phyloP scores from a whole-genome alignment of 2,888 invertebrate species.

The Colostygia pectinataria region DNA sequence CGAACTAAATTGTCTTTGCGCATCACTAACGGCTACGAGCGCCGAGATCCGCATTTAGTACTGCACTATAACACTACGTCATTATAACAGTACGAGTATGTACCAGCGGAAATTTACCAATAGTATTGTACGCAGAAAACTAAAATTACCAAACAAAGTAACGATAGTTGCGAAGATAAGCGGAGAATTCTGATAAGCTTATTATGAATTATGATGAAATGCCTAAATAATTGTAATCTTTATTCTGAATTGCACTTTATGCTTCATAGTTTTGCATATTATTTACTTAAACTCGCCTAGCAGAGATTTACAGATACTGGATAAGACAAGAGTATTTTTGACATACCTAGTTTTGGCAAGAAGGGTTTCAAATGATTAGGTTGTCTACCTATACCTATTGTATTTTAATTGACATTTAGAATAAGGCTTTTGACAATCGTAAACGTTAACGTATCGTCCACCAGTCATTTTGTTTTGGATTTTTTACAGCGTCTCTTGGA shows the following conservation, averaged over 20 bases:
- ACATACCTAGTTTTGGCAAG: too few relatives aligned
- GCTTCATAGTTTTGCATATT: conserved; percentile 51
- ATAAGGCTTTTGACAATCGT: too few relatives aligned
- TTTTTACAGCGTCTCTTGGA: too few relatives aligned
- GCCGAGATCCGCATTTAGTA: too few relatives aligned
- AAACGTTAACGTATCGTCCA: too few relatives aligned
- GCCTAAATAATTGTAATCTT: conserved; percentile 53
- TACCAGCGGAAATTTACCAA: conserved; percentile 23
- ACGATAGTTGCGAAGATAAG: conserved; percentile 29
- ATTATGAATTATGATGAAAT: conserved; percentile 48
- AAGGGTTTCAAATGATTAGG: too few relatives aligned
- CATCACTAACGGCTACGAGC: too few relatives aligned
- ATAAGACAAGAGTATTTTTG: conserved; percentile 7
- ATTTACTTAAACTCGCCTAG: conserved; percentile 26
- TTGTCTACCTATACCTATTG: too few relatives aligned
- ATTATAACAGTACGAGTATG: not conserved
- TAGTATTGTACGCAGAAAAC: conserved; percentile 36
- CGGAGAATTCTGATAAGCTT: conserved; percentile 39
- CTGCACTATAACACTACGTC: too few relatives aligned
- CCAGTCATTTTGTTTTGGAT: too few relatives aligned
- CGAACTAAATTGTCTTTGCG: too few relatives aligned
- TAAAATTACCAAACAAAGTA: conserved; percentile 23
- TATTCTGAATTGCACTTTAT: conserved; percentile 45
- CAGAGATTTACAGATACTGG: conserved; percentile 25
- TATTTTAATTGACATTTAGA: too few relatives aligned